These are phyloP conservation scores for Cataglyphis livida DNA, from an alignment of 2,888 invertebrate genomes.

Conservation along the genomic window DNA sequence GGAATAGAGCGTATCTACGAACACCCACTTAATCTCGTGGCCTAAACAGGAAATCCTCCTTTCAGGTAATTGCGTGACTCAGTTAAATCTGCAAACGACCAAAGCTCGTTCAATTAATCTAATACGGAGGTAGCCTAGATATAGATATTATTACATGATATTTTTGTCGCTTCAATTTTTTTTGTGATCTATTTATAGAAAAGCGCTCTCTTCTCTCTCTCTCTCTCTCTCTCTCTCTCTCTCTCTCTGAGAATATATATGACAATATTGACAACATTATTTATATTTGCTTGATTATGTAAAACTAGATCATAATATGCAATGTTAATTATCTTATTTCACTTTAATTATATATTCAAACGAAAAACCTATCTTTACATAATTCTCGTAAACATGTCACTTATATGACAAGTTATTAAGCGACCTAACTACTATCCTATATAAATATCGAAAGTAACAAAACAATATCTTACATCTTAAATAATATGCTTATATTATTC, in stretches of 20 bases:
- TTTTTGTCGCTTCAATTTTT: slow-evolving; percentile 55
- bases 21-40: slow-evolving; percentile 74
- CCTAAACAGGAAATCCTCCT: slow-evolving; percentile 85
- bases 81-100: slow-evolving; percentile 80
- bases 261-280: background rate
- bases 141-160: slow-evolving; percentile 65
- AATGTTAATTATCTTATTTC: slow-evolving; percentile 4
- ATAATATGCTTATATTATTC: slow-evolving; percentile 12
- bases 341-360: background rate
- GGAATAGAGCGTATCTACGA: slow-evolving; percentile 72
- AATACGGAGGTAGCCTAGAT: slow-evolving; percentile 75
- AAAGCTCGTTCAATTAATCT: slow-evolving; percentile 78
- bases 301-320: background rate
- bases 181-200: background rate
- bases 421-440: background rate
- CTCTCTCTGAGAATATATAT: too few species aligned
- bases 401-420: background rate
- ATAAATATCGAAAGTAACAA: slow-evolving; percentile 8
- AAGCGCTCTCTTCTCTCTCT: background rate
- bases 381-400: background rate
- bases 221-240: too few species aligned
- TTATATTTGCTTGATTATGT: background rate
- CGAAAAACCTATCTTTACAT: background rate
- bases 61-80: slow-evolving; percentile 84
- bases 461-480: slow-evolving; percentile 3